These are phyloP conservation scores for Metallyticus violacea DNA, from an alignment of 2,888 invertebrate genomes.

Conservation along the genomic window DNA sequence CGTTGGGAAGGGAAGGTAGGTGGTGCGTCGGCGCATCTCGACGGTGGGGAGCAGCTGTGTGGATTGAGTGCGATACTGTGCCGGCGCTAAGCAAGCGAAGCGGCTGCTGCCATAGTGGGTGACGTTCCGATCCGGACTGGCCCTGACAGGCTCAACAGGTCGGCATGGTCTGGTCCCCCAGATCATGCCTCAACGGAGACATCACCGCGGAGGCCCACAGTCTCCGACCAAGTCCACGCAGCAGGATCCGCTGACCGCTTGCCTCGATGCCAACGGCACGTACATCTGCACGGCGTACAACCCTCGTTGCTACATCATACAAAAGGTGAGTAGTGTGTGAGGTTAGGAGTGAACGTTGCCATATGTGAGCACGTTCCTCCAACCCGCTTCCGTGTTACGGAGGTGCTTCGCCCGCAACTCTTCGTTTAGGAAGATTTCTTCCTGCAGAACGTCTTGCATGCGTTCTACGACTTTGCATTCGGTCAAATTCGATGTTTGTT, in stretches of 20 bases:
- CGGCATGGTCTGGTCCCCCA: constrained; percentile 46
- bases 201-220: constrained; percentile 35
- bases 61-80: not conserved
- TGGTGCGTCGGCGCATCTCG: not conserved
- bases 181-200: constrained; percentile 47
- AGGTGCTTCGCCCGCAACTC: not conserved
- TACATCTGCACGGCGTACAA: constrained; percentile 62
- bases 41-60: not conserved
- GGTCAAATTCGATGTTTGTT: not conserved
- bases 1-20: not conserved
- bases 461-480: not conserved
- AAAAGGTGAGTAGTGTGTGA: constrained; percentile 55
- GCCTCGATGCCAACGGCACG: constrained; percentile 55
- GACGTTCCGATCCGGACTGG: not conserved
- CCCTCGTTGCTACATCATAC: constrained; percentile 62
- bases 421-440: not conserved
- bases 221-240: not conserved
- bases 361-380: constrained; percentile 10
- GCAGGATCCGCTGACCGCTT: constrained; percentile 41
- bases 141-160: constrained; percentile 48
- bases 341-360: constrained; percentile 19
- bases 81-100: not conserved
- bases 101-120: not conserved
- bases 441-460: not conserved
- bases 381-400: not conserved